Percentiles rank a stretch among this genome's conserved stretches.
Evolutionary conservation across 1,140 invertebrate genomes (phyloP).

Genomic region (Drosophila carrolli): DNA sequence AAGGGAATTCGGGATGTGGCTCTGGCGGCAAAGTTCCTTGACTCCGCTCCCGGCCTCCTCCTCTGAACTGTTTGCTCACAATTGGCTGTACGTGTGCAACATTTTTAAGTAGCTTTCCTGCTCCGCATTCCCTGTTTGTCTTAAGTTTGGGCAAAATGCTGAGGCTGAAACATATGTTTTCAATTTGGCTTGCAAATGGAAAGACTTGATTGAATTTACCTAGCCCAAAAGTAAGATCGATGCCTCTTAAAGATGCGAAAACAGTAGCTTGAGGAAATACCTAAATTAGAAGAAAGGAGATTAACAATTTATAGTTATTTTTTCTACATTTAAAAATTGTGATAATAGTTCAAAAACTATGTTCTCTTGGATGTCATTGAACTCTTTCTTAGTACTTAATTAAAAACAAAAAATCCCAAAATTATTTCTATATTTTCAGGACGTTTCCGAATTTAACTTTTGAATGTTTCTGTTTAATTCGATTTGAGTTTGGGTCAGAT

Average conservation of each 20-base stretch:
- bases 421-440: no score
- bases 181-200: conserved; percentile 78
- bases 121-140: conserved; percentile 51
- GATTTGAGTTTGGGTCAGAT: no score
- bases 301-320: no score
- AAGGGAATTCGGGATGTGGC: conserved; percentile 65
- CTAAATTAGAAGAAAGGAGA: no score
- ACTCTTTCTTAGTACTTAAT: no score
- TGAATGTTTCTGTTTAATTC: no score
- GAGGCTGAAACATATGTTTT: conserved; percentile 73
- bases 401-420: no score
- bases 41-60: conserved; percentile 11
- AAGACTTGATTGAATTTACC: conserved; percentile 77
- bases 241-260: conserved; percentile 29
- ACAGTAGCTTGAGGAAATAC: background rate
- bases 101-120: conserved; percentile 79
- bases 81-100: conserved; percentile 81
- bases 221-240: conserved; percentile 66
- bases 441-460: no score
- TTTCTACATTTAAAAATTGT: no score
- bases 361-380: no score
- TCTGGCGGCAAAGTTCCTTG: conserved; percentile 75
- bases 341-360: no score
- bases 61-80: conserved; percentile 56
- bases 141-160: conserved; percentile 51